Conservation (phyloP, 2,888 invertebrate species). For the Rugalucina vietnamica region DNA sequence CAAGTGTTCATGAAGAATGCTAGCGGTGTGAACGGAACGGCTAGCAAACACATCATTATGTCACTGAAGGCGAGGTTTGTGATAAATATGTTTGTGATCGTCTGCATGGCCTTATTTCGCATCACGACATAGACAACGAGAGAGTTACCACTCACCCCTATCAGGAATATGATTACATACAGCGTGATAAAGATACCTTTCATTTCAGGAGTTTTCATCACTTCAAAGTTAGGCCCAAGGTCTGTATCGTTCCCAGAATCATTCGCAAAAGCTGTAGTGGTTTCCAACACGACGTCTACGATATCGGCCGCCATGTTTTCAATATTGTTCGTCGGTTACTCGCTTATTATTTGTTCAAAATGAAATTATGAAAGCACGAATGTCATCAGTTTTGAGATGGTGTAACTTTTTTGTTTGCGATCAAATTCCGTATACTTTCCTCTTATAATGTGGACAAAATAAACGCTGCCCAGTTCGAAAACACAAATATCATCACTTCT, state of each 20-base stretch:
- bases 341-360: too few relatives aligned
- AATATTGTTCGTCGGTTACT: not conserved
- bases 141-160: slow-evolving; percentile 87
- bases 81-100: slow-evolving; percentile 98
- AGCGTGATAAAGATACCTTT: slow-evolving; percentile 83
- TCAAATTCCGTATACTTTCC: too few relatives aligned
- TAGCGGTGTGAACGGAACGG: slow-evolving; percentile 98
- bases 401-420: too few relatives aligned
- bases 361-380: too few relatives aligned
- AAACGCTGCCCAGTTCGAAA: too few relatives aligned
- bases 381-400: too few relatives aligned
- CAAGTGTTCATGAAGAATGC: slow-evolving; percentile 96
- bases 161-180: slow-evolving; percentile 92
- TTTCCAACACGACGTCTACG: not conserved
- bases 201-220: slow-evolving; percentile 73
- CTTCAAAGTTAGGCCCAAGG: not conserved
- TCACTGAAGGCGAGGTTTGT: slow-evolving; percentile 98
- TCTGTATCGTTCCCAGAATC: not conserved
- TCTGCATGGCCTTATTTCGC: slow-evolving; percentile 97
- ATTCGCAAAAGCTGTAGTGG: not conserved
- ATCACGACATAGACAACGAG: slow-evolving; percentile 97
- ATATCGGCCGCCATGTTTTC: not conserved
- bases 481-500: too few relatives aligned
- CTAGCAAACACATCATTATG: slow-evolving; percentile 95
- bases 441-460: too few relatives aligned